Base-by-base conservation (phyloP, 2,797 vertebrate species). In the Takifugu ocellatus region DNA sequence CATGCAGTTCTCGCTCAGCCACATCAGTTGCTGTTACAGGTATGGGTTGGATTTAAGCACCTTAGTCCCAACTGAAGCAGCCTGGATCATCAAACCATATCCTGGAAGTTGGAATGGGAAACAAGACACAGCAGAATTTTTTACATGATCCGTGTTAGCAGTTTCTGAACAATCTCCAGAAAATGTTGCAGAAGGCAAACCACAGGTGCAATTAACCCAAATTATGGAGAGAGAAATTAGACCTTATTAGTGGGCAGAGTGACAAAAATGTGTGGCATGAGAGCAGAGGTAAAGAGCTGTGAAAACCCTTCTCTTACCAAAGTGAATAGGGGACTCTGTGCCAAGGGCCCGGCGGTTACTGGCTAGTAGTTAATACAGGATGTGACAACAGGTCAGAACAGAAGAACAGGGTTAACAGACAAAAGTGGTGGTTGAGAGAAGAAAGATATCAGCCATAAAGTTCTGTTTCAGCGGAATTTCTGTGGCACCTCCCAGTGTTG, bases 311-410 rank as follows among this genome's bases (percentile, higher is more conserved):
- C 88, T 92, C 92, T 92, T 92, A 92, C 90, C 90, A 79, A 81
- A 87, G 71, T 87, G 86, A 89, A 89, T 75, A 84, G 90, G 91
- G 79, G 91, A 91, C 68, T 91, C 91, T 55, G 88, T 90, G 86
- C 91, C 91, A 64, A 78, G 74, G 83, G 85, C 82, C 81, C 74
- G 87, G 83, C 72, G 86, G 82, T 86, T 90, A 88, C 81, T 67
- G 70, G 91, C 93, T 93, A 88, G 86, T 84, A 84, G 85, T 89
- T 88, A 85, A 87, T 81, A 85, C 84, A 33, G 9, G 78, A 69
- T 27, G 67, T 72, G 77, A 78, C 60, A 70, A 80, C 70, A 81
- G 70, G 87, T 77, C 68, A 86, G 76, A 82, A 78, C 75, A 90
- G 66, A 90, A 88, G 61, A 88, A 77, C 64, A 85, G 59, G 84